A percentile compares a stretch with the other conserved stretches of the same genome.
Evolutionary conservation across 2,113 vertebrate species (phyloP).

Genomic region (Anguilla japonica): DNA sequence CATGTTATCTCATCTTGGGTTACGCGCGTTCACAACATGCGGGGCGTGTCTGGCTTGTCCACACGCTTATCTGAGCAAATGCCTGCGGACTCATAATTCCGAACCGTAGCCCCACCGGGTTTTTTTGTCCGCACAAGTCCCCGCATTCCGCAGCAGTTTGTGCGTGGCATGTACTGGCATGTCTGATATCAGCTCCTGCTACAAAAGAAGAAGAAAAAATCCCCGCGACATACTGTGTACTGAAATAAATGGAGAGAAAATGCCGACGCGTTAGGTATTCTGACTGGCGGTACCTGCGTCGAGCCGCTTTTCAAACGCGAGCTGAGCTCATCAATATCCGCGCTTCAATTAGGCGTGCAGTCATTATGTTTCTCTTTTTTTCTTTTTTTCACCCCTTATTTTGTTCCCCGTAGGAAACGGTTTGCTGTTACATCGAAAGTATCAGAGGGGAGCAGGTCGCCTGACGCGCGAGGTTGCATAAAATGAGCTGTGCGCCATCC

Average conservation of each 20-base stretch:
- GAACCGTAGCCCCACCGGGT: background rate
- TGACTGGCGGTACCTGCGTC: background rate
- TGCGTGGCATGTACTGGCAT: background rate
- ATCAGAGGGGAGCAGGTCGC: background rate
- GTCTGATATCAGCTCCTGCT: background rate
- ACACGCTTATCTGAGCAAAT: background rate
- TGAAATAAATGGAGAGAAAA: too few species aligned
- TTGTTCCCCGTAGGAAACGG: background rate
- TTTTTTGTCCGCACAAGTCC: background rate
- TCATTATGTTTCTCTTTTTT: background rate
- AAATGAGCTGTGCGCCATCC: background rate
- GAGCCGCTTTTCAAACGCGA: background rate
- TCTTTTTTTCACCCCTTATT: background rate
- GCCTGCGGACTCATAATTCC: background rate
- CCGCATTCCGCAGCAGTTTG: background rate
- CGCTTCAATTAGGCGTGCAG: background rate
- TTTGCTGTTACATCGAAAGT: background rate
- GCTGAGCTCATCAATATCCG: background rate
- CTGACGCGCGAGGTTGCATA: background rate
- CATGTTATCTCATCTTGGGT: background rate
- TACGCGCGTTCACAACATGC: background rate
- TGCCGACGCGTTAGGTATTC: background rate
- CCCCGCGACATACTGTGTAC: too few species aligned
- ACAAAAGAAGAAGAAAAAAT: too few species aligned
- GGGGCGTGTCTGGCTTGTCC: background rate